phyloP scores from a whole-genome alignment of 2,888 invertebrate species.

The Peribatodes rhomboidaria region DNA sequence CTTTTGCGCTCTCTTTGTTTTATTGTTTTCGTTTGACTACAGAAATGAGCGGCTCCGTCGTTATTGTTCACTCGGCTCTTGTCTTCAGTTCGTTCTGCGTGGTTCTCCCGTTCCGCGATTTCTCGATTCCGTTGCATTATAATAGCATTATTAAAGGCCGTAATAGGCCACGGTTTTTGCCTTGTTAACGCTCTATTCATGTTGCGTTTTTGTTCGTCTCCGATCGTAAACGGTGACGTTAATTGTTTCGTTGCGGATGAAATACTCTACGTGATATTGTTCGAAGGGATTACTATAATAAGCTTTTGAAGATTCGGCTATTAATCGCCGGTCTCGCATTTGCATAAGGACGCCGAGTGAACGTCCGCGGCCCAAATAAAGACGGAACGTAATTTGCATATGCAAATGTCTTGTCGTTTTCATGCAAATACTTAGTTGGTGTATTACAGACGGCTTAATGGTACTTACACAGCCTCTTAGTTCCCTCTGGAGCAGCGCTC shows the following conservation, averaged over 20 bases:
- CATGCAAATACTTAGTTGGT: slow-evolving; percentile 81
- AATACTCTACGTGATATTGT: slow-evolving; percentile 56
- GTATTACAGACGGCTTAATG: slow-evolving; percentile 82
- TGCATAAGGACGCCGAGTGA: slow-evolving; percentile 72
- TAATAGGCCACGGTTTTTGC: slow-evolving; percentile 65
- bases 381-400: slow-evolving; percentile 83
- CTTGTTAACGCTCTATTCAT: slow-evolving; percentile 70
- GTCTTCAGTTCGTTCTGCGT: slow-evolving; percentile 57
- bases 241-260: slow-evolving; percentile 59
- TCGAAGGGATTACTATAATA: slow-evolving; percentile 60
- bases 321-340: slow-evolving; percentile 65
- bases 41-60: slow-evolving; percentile 75
- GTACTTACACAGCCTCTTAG: slow-evolving; percentile 75
- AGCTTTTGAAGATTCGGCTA: slow-evolving; percentile 62
- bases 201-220: slow-evolving; percentile 58
- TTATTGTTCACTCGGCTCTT: slow-evolving; percentile 75
- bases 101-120: slow-evolving; percentile 59
- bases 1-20: slow-evolving; percentile 79
- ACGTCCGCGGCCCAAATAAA: slow-evolving; percentile 81
- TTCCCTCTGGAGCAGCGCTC: slow-evolving; percentile 56
- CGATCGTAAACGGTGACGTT: slow-evolving; percentile 56
- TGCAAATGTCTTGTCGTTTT: slow-evolving; percentile 81
- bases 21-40: slow-evolving; percentile 76
- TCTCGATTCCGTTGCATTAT: slow-evolving; percentile 63
- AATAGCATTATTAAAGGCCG: slow-evolving; percentile 66